phyloP scores from a whole-genome alignment of 2,888 invertebrate species.

The Paralinhomoeus sp. region DNA sequence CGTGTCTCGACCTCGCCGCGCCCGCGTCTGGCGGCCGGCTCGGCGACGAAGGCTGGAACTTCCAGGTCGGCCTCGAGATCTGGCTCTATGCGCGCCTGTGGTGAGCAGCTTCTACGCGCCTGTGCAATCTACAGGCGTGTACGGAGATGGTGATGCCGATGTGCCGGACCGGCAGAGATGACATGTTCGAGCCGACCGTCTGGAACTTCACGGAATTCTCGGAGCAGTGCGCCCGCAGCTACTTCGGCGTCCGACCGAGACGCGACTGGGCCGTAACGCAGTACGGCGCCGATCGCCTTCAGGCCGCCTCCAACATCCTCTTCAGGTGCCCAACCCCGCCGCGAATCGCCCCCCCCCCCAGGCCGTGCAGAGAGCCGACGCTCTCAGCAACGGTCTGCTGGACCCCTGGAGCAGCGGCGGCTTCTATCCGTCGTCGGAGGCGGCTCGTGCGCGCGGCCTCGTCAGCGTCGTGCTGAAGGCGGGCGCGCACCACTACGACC shows the following conservation, averaged over 20 bases:
- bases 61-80: constrained; percentile 40
- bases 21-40: constrained; percentile 37
- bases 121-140: constrained; percentile 44
- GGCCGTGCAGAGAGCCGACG: background rate
- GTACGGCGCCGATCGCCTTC: constrained; percentile 56
- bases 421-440: constrained; percentile 8
- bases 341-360: too few relatives aligned
- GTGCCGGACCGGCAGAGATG: constrained; percentile 47
- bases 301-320: constrained; percentile 38
- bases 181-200: constrained; percentile 53
- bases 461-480: constrained; percentile 20
- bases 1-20: constrained; percentile 42
- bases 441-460: constrained; percentile 6
- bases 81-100: too few relatives aligned
- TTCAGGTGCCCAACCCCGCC: constrained; percentile 28
- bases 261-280: constrained; percentile 43
- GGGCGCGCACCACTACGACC: constrained; percentile 33
- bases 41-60: constrained; percentile 52
- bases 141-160: constrained; percentile 93
- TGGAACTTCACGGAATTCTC: constrained; percentile 50
- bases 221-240: constrained; percentile 42
- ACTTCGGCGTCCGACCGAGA: constrained; percentile 41
- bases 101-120: background rate
- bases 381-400: constrained; percentile 29
- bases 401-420: constrained; percentile 34